phyloP scores from a whole-genome alignment of 2,888 invertebrate genomes.

The Diarsia mendica region DNA sequence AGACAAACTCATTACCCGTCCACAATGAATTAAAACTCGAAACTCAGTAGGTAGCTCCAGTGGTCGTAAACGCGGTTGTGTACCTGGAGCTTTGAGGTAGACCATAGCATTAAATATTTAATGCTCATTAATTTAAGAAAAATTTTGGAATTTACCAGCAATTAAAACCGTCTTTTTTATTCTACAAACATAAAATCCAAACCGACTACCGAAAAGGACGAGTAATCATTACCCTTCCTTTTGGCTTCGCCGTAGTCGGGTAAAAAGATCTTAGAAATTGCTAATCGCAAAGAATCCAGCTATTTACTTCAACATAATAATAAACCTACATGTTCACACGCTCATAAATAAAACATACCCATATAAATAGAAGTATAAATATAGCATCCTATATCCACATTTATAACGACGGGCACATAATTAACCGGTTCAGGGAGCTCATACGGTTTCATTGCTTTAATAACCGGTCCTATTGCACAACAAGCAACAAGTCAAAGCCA shows the following conservation, averaged over 20 bases:
- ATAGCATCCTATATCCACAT: slow-evolving; percentile 22
- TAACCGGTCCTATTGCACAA: slow-evolving; percentile 66
- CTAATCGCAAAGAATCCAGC: background rate
- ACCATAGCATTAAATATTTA: background rate
- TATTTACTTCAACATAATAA: background rate
- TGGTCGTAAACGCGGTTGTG: too few species aligned
- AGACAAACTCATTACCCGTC: too few species aligned
- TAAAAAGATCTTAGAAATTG: background rate
- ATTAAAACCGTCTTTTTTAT: background rate
- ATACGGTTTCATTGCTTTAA: slow-evolving; percentile 68
- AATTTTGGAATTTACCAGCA: background rate
- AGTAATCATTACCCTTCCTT: background rate
- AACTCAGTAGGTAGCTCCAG: background rate
- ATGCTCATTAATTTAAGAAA: background rate
- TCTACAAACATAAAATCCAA: background rate
- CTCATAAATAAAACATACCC: slow-evolving; percentile 26
- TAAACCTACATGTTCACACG: slow-evolving; percentile 19
- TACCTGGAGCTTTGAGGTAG: background rate
- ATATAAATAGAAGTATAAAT: slow-evolving; percentile 26
- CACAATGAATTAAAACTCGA: too few species aligned
- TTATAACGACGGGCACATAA: slow-evolving; percentile 29
- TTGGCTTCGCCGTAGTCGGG: too few species aligned
- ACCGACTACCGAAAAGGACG: background rate
- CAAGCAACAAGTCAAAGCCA: slow-evolving; percentile 25
- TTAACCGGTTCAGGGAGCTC: slow-evolving; percentile 46